Base-by-base conservation (phyloP, 2,797 vertebrate species). In the Takifugu rubripes region DNA sequence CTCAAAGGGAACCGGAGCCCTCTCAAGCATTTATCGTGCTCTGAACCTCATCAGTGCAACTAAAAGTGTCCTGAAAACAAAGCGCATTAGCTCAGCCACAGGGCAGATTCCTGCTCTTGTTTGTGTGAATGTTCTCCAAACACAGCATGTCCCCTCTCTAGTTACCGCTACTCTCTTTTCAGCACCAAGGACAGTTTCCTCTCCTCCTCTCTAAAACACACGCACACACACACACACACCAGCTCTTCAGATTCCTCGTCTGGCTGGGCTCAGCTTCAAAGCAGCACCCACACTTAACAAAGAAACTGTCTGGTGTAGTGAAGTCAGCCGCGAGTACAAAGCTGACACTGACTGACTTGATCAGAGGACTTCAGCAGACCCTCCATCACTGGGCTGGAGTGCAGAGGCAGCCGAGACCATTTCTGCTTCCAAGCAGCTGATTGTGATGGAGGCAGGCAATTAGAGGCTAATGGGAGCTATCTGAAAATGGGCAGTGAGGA, bases 121-220 rank as follows among this genome's bases (percentile, higher is more conserved):
- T 44, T 42, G 3, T 44, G 16, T 15, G 51, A 65, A 27, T 52
- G 46, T 16, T 25, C 21, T 33, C 4, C 49, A 53, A 64, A 65
- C 58, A 56, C 58, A 52, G 45, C 61, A 33, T 54, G 66, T 60
- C 71, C 25, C 6, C 26, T 61, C 2, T 79, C 52, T 7, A 8
- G 60, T 64, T 78, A 85, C 76, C 67, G 70, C 79, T 21, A 71
- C 66, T 81, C 62, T 70, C 44, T 15, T 59, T 77, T 70, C 70
- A 81, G 71, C 54, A 82, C 74, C 74, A 66, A 1, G 54, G 81
- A 84, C 66, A 84, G 79, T 70, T 78, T 54, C 8, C 4, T 40
- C 36, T 11, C 33, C 9, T 17, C 33, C 25, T 24, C 26, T 33
- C 31, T 10, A 33, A 27, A 17, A 48, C 48, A 16, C 2, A 49